Conservation (phyloP, 2,888 invertebrate genomes). For the Spicauda simplicius region DNA sequence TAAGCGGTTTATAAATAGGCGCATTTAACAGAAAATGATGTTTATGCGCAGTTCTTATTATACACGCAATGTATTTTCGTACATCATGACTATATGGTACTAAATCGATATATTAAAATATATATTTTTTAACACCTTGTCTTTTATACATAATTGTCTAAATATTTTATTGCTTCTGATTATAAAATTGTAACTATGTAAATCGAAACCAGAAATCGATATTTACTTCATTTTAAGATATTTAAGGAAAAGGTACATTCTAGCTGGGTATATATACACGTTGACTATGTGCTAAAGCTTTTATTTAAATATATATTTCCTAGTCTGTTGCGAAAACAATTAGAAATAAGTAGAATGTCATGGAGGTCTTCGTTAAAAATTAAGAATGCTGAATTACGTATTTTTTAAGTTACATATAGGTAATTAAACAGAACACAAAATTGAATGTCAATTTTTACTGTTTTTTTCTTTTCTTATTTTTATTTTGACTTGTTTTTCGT, state of each 20-base stretch:
- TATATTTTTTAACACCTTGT: conserved; percentile 29
- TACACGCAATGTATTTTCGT: conserved; percentile 21
- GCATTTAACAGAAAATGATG: not conserved
- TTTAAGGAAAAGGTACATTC: not conserved
- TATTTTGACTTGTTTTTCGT: no score
- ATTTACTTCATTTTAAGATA: not conserved
- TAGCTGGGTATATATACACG: not conserved
- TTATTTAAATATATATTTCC: not conserved
- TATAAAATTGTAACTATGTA: not conserved
- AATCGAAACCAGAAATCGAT: not conserved
- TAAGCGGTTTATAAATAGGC: not conserved
- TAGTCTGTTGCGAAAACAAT: not conserved
- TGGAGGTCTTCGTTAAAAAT: not conserved
- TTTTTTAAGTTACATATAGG: no score
- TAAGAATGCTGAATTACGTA: no score
- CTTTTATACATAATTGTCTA: conserved; percentile 17
- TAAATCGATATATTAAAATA: conserved; percentile 22
- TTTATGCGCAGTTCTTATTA: not conserved
- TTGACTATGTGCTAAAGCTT: not conserved
- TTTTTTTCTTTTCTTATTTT: no score
- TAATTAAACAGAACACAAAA: no score
- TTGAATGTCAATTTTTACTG: no score
- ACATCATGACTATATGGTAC: conserved; percentile 23
- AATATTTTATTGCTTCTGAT: conserved; percentile 1
- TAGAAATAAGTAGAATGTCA: not conserved